A percentile compares a stretch with the other conserved stretches of the same genome.
These are phyloP conservation scores for Drosophila maculinotata DNA, from an alignment of 2,888 invertebrate species.

Conservation along the genomic window DNA sequence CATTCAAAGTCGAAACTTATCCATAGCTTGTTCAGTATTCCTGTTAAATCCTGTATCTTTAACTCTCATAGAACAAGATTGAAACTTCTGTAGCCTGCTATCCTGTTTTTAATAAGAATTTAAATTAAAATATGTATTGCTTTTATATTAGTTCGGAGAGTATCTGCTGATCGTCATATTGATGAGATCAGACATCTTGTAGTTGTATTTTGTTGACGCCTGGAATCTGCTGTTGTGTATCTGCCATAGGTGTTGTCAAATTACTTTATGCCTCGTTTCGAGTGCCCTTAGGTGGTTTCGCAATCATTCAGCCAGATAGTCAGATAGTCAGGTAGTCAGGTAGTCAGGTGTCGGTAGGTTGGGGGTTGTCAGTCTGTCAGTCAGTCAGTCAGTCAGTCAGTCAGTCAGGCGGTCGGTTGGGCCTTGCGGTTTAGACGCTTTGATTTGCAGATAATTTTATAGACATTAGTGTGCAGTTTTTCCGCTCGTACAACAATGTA, in stretches of 20 bases:
- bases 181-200: constrained; percentile 24
- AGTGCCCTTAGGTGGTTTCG: constrained; percentile 74
- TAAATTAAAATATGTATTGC: too few relatives aligned
- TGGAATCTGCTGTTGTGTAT: constrained; percentile 34
- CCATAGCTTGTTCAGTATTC: neutral
- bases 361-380: constrained; percentile 25
- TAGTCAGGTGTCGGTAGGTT: constrained; percentile 28
- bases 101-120: neutral
- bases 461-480: constrained; percentile 77
- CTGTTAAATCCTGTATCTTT: neutral
- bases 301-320: constrained; percentile 61
- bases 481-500: constrained; percentile 34
- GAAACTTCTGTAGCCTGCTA: too few relatives aligned
- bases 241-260: constrained; percentile 45
- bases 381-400: constrained; percentile 30
- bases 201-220: constrained; percentile 10
- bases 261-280: constrained; percentile 50
- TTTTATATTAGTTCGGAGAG: neutral
- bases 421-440: constrained; percentile 61
- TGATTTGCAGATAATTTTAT: constrained; percentile 77
- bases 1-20: neutral
- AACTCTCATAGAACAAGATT: too few relatives aligned
- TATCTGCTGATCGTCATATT: constrained; percentile 17
- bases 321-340: constrained; percentile 7
- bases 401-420: constrained; percentile 15